Evolutionary conservation across 2,888 invertebrate genomes (phyloP).

Genomic region (Cosmorhoe ocellata): DNA sequence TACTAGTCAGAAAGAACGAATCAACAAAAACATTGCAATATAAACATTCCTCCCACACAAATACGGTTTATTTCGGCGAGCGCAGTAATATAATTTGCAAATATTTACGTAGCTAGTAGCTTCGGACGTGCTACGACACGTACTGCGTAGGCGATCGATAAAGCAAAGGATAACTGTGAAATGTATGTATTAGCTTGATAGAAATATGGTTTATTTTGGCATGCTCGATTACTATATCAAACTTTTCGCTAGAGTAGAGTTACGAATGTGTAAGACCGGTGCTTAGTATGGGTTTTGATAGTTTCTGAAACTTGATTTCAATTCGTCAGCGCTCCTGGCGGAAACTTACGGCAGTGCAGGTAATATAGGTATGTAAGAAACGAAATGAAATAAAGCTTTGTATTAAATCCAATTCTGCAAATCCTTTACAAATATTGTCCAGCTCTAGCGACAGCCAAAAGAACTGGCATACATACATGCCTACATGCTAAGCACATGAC

Average conservation of each 20-base stretch:
- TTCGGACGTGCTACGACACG: conserved; percentile 12
- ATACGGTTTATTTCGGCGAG: conserved; percentile 3
- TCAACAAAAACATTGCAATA: background rate
- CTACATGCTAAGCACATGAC: no score
- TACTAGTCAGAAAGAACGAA: background rate
- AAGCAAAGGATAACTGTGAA: background rate
- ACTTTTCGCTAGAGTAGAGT: background rate
- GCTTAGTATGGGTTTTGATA: no score
- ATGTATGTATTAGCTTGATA: background rate
- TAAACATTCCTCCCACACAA: background rate
- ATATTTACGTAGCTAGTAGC: conserved; percentile 6
- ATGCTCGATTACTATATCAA: background rate
- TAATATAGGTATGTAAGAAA: no score
- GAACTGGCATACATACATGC: no score
- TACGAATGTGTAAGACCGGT: no score
- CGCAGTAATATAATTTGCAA: background rate
- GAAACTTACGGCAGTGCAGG: no score
- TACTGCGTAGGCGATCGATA: conserved; percentile 1
- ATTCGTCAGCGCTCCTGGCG: no score
- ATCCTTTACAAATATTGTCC: no score
- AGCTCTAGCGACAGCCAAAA: no score
- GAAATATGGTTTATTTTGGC: background rate
- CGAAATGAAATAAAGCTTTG: no score
- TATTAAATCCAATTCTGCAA: no score
- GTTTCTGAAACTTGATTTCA: no score